Base-by-base conservation (phyloP, 2,888 invertebrate genomes). In the Kryphioiulus occultus region DNA sequence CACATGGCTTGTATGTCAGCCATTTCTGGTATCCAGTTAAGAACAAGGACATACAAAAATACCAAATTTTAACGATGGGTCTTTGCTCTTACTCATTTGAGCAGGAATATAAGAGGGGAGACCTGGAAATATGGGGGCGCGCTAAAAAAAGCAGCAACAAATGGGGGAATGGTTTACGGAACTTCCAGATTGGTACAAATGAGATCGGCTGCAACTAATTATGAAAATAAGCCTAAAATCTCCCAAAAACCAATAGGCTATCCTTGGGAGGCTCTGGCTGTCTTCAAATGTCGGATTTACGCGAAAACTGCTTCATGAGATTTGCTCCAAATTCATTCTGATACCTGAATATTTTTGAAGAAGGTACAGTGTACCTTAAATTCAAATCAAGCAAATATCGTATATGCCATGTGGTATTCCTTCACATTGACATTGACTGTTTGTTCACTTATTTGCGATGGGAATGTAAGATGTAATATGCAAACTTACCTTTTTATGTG, bases 71-170 rank as follows among this genome's bases (percentile, higher is more conserved):
- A 68, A 68, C 68, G 78, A 30, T 26, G 22, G 22, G 22, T 78
- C 22, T 78, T 30, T 17, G 30, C 30, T 30, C 17, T 26, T 78
- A 44, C 9, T 1, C 30, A 78, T 78, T 78, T 78, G 30, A 9
- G 30, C 2, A 15, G 26, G 2, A 78, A 17, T 15, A 78, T 30
- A 30, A 78, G 78, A 30, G 78, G 17, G 78, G 17, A 30, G 26
- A 78, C 1, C 68, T 30, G 30, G 30, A 26, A 30, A 30, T 78
- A 26, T 30, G 30, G 15, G 10, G 44, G 15, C 26, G 12, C n/a
- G 53, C 68, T 78, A 78, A 78, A 78, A 78, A 78, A 30, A 30
- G 78, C 78, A 30, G 78, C 78, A 78, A 78, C 68, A 26, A 26
- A 78, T 68, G 68, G 7, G 39, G 30, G 30, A 53, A 30, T 30